Conservation (phyloP, 2,113 vertebrate species). For the Anhinga anhinga region DNA sequence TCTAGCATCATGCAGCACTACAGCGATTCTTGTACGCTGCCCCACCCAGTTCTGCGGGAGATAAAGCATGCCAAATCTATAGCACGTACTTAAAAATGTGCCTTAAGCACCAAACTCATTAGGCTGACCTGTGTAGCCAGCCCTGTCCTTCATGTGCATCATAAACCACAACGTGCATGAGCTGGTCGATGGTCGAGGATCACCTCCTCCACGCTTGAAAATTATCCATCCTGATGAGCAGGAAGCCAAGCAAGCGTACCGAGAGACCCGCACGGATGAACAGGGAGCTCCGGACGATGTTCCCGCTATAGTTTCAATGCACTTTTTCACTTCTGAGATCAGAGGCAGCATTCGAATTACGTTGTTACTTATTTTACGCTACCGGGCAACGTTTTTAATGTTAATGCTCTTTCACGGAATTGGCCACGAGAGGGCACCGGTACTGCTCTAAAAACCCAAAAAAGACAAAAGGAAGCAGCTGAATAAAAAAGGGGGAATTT, state of each 20-base stretch:
- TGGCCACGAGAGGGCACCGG: constrained; percentile 33
- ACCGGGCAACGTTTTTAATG: not conserved
- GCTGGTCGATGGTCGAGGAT: not conserved
- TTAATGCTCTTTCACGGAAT: not conserved
- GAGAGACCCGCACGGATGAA: not conserved
- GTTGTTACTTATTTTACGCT: not conserved
- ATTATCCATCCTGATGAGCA: not conserved
- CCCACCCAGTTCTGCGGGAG: not conserved
- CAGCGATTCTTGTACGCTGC: not conserved
- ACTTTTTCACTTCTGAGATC: not conserved
- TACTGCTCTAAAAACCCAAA: not conserved
- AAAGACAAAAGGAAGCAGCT: not conserved
- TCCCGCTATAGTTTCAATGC: not conserved
- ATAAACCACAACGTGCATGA: not conserved
- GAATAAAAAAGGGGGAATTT: not conserved
- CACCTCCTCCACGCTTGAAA: not conserved
- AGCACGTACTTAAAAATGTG: not conserved
- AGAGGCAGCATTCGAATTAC: not conserved
- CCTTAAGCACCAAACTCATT: not conserved
- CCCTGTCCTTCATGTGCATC: not conserved
- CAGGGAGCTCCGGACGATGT: not conserved
- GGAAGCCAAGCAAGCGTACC: not conserved
- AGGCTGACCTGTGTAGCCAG: not conserved
- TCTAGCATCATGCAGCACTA: not conserved
- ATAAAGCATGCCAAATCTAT: not conserved